Conservation (phyloP, 2,888 invertebrate species). For the Arrhopalites spinosus region DNA sequence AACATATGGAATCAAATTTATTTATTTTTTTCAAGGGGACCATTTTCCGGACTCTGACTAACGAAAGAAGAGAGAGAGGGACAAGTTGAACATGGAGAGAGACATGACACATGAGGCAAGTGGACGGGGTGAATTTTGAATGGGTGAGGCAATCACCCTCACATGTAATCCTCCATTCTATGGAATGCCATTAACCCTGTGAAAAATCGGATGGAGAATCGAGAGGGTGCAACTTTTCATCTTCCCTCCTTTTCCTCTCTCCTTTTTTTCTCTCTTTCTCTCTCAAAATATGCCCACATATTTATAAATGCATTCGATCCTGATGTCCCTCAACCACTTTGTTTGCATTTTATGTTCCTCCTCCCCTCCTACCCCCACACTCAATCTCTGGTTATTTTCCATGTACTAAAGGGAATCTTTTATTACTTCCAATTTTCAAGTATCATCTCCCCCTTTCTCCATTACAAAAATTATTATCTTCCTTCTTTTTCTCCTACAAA, state of each 20-base stretch:
- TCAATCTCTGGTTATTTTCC: neutral
- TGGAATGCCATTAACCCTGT: constrained; percentile 43
- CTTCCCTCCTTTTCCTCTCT: constrained; percentile 15
- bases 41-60: constrained; percentile 37
- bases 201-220: constrained; percentile 41
- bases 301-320: constrained; percentile 19
- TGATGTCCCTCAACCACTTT: neutral
- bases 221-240: constrained; percentile 35
- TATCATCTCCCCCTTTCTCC: too few species aligned
- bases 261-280: constrained; percentile 4
- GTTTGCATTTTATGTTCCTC: neutral
- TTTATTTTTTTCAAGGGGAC: constrained; percentile 37
- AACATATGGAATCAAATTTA: constrained; percentile 43
- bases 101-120: constrained; percentile 30
- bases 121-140: neutral
- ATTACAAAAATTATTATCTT: too few species aligned
- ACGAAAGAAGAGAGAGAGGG: constrained; percentile 7
- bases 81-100: constrained; percentile 5
- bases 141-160: constrained; percentile 27
- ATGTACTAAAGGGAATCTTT: too few species aligned
- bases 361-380: neutral
- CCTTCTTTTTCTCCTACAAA: too few species aligned
- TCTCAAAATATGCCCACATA: constrained; percentile 10
- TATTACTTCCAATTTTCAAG: too few species aligned
- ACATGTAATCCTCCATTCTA: constrained; percentile 32